A percentile compares a stretch with the other conserved stretches of the same genome.
Evolutionary conservation across 1,140 invertebrate genomes (phyloP).

Genomic region (Drosophila biarmipes): DNA sequence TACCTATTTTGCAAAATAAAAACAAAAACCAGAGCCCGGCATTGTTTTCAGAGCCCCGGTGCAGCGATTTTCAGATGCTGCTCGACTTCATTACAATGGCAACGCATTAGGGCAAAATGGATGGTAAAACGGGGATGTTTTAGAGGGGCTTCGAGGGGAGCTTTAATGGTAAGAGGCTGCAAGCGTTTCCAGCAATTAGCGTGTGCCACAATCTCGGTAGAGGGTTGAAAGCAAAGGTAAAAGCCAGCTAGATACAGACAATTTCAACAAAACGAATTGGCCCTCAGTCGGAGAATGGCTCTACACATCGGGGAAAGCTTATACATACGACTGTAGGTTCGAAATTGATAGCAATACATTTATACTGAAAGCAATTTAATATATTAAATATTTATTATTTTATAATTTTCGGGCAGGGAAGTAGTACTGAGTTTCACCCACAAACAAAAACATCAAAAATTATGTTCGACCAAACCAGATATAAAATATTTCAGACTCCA

Average conservation of each 20-base stretch:
- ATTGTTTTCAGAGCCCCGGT: constrained; percentile 58
- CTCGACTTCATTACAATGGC: constrained; percentile 55
- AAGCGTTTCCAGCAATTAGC: constrained; percentile 75
- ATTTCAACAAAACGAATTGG: constrained; percentile 59
- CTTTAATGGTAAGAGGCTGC: constrained; percentile 34
- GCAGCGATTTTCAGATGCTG: constrained; percentile 48
- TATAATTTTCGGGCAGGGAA: too few relatives aligned
- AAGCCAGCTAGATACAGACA: constrained; percentile 52
- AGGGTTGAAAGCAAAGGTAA: constrained; percentile 64
- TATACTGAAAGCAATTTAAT: too few relatives aligned
- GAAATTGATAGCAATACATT: constrained; percentile 4
- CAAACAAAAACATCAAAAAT: neutral
- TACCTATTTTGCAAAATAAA: constrained; percentile 45
- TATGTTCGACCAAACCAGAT: neutral
- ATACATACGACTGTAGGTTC: neutral
- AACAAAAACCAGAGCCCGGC: constrained; percentile 22
- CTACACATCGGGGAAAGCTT: neutral
- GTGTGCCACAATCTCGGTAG: constrained; percentile 74
- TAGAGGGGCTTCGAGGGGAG: neutral
- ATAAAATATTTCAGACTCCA: constrained; percentile 8
- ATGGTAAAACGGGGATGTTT: constrained; percentile 9
- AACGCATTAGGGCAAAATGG: constrained; percentile 55
- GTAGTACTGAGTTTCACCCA: neutral
- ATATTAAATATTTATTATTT: neutral
- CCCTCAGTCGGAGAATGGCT: constrained; percentile 5